These are phyloP conservation scores for Regulus satrapa DNA, from an alignment of 2,113 vertebrate species.

Conservation along the genomic window DNA sequence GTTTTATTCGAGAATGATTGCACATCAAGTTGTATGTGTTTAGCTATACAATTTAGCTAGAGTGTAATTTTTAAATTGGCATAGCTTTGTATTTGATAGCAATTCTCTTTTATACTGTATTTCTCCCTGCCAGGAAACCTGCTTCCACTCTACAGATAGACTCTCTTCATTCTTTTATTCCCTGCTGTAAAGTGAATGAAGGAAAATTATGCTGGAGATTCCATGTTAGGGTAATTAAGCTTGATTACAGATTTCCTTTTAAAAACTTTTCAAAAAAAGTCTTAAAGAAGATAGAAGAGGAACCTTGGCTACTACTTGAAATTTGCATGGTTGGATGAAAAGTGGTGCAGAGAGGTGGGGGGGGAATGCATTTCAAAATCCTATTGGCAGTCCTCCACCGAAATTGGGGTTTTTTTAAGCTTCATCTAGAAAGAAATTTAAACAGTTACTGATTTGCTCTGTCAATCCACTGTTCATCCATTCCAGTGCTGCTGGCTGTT, in stretches of 20 bases:
- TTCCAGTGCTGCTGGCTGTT: background rate
- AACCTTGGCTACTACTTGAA: background rate
- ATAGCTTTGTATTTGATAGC: background rate
- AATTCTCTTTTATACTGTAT: background rate
- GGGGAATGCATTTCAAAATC: background rate
- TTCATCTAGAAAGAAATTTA: background rate
- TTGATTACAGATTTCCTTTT: constrained; percentile 23
- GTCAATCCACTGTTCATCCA: background rate
- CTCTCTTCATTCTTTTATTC: constrained; percentile 28
- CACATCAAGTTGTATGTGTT: background rate
- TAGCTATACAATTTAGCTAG: background rate
- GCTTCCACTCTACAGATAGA: background rate
- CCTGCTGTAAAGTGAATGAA: background rate
- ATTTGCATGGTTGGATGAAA: background rate
- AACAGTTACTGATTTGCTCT: background rate
- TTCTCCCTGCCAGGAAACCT: constrained; percentile 21
- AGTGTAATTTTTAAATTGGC: constrained; percentile 1
- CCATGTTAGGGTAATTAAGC: background rate
- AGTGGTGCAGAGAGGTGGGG: accelerated
- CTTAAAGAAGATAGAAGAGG: background rate
- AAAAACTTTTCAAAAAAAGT: background rate
- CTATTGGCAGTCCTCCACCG: background rate
- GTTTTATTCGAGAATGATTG: background rate
- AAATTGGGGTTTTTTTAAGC: background rate
- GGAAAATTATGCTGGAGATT: background rate